These are phyloP conservation scores for Mesembrinibis cayennensis DNA, from an alignment of 2,113 vertebrate genomes.

Conservation along the genomic window DNA sequence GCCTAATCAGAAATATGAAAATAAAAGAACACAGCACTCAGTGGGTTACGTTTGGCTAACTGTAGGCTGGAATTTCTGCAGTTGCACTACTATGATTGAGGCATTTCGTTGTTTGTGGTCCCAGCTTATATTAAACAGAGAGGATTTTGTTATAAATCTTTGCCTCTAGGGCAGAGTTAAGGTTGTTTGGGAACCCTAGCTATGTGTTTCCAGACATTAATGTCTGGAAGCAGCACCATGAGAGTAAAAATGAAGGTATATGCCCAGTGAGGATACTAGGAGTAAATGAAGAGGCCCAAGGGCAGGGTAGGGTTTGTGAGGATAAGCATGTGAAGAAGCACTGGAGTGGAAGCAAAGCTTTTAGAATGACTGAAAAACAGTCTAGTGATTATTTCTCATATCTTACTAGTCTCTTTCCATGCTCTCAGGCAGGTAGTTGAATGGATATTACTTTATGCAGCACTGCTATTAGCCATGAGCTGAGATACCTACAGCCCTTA, in stretches of 20 bases:
- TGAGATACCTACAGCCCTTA: neutral
- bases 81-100: slow-evolving; percentile 19
- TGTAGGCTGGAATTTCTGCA: slow-evolving; percentile 38
- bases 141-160: slow-evolving; percentile 59
- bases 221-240: slow-evolving; percentile 49
- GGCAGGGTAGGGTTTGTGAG: slow-evolving; percentile 30
- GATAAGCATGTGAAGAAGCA: neutral
- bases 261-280: neutral
- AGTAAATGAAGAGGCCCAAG: slow-evolving; percentile 45
- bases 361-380: neutral
- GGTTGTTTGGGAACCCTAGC: slow-evolving; percentile 44
- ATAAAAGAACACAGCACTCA: slow-evolving; percentile 69
- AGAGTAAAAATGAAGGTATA: slow-evolving; percentile 36
- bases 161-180: slow-evolving; percentile 51
- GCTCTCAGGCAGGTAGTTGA: neutral
- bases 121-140: slow-evolving; percentile 63
- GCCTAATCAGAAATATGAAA: slow-evolving; percentile 61
- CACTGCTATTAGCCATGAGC: neutral
- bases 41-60: slow-evolving; percentile 61
- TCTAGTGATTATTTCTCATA: neutral
- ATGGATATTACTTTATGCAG: neutral
- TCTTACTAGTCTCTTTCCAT: neutral
- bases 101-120: slow-evolving; percentile 55
- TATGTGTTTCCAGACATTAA: slow-evolving; percentile 61
- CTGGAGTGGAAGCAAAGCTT: neutral